Conservation (phyloP, 2,113 vertebrate species). For the Aspidoscelis tigris region DNA sequence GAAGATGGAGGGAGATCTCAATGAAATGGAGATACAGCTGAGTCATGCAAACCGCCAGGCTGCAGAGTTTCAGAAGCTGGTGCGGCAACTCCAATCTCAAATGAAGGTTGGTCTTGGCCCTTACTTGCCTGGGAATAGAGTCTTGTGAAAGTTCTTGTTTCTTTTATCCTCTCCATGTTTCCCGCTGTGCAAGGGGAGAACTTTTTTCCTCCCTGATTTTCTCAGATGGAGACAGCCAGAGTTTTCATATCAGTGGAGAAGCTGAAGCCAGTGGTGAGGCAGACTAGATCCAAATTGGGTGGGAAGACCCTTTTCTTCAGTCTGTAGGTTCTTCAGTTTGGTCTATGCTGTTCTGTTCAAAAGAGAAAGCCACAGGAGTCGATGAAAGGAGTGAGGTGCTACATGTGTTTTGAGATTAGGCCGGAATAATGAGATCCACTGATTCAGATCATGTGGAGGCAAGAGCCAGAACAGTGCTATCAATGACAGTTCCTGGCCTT, state of each 20-base stretch:
- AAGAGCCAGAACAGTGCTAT: no score
- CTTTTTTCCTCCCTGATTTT: neutral
- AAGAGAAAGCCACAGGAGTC: no score
- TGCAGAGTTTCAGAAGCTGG: slow-evolving; percentile 84
- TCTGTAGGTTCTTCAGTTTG: neutral
- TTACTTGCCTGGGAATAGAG: accelerated
- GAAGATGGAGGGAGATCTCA: slow-evolving; percentile 95
- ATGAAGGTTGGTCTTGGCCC: slow-evolving; percentile 79
- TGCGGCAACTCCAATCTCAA: slow-evolving; percentile 86
- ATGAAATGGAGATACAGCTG: slow-evolving; percentile 93
- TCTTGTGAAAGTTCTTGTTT: neutral
- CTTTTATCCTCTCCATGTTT: neutral
- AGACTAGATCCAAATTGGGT: neutral
- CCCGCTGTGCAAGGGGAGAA: neutral
- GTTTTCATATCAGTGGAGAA: neutral
- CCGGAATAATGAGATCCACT: no score
- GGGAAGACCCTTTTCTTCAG: neutral
- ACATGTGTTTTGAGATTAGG: no score
- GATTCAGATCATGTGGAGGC: neutral
- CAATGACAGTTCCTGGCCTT: no score
- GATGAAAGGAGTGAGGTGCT: no score
- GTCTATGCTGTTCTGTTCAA: no score
- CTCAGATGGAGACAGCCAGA: neutral
- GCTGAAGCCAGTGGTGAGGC: neutral
- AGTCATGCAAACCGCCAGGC: slow-evolving; percentile 89